Conservation (phyloP, 2,113 vertebrate genomes). For the Emydocephalus ijimae region DNA sequence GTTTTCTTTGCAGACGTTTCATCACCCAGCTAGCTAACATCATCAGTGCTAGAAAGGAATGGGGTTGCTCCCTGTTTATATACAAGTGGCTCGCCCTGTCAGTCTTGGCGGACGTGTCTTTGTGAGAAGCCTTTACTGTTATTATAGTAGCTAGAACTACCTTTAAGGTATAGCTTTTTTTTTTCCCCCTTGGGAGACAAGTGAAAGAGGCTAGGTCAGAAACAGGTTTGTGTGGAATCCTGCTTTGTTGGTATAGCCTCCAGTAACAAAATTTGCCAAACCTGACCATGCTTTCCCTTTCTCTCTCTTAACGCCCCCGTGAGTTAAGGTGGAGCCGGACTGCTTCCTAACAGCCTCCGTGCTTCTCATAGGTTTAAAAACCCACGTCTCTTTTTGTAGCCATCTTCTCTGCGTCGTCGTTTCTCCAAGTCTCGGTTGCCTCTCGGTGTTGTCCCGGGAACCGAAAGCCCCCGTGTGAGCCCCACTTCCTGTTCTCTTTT, state of each 20-base stretch:
- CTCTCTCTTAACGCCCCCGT: background rate
- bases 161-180: background rate
- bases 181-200: background rate
- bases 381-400: background rate
- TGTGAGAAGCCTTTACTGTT: background rate
- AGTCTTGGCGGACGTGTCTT: background rate
- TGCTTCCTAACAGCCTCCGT: background rate
- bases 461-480: accelerated
- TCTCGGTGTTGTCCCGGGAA: background rate
- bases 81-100: background rate
- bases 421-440: background rate
- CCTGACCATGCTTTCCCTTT: background rate
- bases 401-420: background rate
- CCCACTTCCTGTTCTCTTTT: background rate
- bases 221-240: background rate
- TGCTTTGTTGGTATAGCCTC: background rate
- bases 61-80: background rate
- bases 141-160: background rate
- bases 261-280: background rate
- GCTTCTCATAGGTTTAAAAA: background rate
- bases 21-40: background rate
- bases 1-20: background rate
- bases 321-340: background rate
- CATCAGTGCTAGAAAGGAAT: background rate
- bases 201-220: background rate